Evolutionary conservation across 2,797 vertebrate species (phyloP).

Genomic region (Xenops minutus): DNA sequence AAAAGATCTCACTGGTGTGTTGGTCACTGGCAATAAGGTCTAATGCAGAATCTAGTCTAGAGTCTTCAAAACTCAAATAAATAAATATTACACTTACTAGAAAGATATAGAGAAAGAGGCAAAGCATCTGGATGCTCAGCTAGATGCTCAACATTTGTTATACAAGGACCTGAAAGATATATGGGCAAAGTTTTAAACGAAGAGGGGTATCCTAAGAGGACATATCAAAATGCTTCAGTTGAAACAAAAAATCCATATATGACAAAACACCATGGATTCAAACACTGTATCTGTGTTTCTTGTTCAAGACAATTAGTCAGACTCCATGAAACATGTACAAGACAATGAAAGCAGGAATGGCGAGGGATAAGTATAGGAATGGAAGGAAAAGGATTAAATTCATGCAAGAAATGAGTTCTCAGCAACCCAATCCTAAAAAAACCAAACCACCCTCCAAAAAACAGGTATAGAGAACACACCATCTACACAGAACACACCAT

Average conservation of each 20-base stretch:
- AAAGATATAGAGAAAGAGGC: neutral
- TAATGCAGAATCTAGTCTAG: neutral
- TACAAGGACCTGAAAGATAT: neutral
- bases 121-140: neutral
- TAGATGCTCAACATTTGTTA: neutral
- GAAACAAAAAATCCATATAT: neutral
- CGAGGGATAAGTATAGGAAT: neutral
- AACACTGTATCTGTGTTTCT: neutral
- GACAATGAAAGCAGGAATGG: neutral
- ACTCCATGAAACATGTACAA: neutral
- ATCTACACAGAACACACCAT: neutral
- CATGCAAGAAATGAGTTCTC: neutral
- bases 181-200: neutral
- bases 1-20: neutral
- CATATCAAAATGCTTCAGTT: neutral
- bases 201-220: neutral
- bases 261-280: neutral
- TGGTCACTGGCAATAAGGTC: neutral
- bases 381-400: neutral
- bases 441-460: neutral
- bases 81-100: neutral
- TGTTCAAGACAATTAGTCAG: neutral
- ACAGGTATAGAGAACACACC: no score
- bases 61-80: neutral
- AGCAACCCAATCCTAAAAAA: neutral